phyloP scores from a whole-genome alignment of 2,888 invertebrate genomes.

The Metacarcinus magister region DNA sequence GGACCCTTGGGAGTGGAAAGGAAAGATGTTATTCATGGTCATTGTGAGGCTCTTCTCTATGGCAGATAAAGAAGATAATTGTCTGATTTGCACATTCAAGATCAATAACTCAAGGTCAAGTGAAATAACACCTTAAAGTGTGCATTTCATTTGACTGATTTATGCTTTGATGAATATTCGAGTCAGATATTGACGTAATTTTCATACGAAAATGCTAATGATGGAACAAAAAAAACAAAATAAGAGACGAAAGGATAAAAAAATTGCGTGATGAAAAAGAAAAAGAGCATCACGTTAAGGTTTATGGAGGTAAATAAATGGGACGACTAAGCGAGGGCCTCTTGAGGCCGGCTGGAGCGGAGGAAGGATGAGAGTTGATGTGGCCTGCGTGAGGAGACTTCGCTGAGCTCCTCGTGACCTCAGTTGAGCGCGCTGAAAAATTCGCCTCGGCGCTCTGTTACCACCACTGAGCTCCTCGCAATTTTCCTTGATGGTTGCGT shows the following conservation, averaged over 20 bases:
- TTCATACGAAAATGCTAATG: not conserved
- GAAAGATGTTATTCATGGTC: not conserved
- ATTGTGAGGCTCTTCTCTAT: not conserved
- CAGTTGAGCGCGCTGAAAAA: not conserved
- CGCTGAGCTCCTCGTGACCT: not conserved
- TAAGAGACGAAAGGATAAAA: not conserved
- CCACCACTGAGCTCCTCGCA: constrained; percentile 7
- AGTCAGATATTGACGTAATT: not conserved
- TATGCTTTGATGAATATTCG: not conserved
- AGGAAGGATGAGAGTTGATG: constrained; percentile 45
- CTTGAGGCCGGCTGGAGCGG: not conserved
- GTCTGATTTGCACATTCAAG: not conserved
- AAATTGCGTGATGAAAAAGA: not conserved
- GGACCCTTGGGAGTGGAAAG: constrained; percentile 50
- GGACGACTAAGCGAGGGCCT: constrained; percentile 36
- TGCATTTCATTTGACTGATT: not conserved
- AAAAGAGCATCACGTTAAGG: constrained; percentile 38
- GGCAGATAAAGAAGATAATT: not conserved
- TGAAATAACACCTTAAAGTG: not conserved
- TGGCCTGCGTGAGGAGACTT: constrained; percentile 17
- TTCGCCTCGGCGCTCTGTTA: not conserved
- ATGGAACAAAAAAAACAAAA: not conserved
- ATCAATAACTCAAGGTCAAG: not conserved
- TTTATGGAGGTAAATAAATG: constrained; percentile 42
- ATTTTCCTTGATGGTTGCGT: constrained; percentile 36